Evolutionary conservation across 35 echinoderm and acorn worm genomes (phyloP).

Genomic region (Antedon bifida): DNA sequence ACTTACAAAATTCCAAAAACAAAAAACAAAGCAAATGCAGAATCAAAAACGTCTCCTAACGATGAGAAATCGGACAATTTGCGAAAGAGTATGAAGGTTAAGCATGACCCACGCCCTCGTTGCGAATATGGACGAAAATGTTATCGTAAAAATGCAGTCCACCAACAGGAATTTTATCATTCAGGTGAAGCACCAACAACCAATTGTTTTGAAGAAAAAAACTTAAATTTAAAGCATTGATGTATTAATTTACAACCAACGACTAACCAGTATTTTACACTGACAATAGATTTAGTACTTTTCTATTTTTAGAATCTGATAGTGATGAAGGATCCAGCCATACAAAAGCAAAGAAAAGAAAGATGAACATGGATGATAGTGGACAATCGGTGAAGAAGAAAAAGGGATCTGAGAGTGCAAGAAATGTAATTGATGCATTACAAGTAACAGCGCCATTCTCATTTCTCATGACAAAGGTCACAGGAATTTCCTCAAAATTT

Average conservation of each 20-base stretch:
- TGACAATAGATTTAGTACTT: background rate
- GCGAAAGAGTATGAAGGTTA: background rate
- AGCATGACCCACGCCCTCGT: background rate
- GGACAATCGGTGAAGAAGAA: background rate
- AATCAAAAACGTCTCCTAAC: background rate
- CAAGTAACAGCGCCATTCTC: conserved; percentile 36
- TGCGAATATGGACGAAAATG: conserved; percentile 25
- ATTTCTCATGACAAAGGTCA: conserved; percentile 72
- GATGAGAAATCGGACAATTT: background rate
- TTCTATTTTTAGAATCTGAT: conserved; percentile 3
- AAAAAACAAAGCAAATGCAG: conserved; percentile 18
- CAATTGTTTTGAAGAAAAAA: background rate
- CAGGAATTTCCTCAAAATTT: conserved; percentile 42
- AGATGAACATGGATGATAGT: background rate
- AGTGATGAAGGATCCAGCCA: conserved; percentile 7
- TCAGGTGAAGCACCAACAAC: conserved; percentile 7
- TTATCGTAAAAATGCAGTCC: conserved; percentile 33
- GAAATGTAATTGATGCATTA: conserved; percentile 29
- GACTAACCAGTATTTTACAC: background rate
- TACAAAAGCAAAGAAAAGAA: conserved; percentile 26
- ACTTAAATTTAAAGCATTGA: background rate
- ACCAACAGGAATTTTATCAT: conserved; percentile 34
- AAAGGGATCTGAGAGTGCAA: too few relatives aligned
- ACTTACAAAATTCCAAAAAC: background rate
- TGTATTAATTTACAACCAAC: background rate